Percentiles rank a stretch among this genome's conserved stretches.
Evolutionary conservation across 2,888 invertebrate species (phyloP).

Genomic region (Oeneis ivallda): DNA sequence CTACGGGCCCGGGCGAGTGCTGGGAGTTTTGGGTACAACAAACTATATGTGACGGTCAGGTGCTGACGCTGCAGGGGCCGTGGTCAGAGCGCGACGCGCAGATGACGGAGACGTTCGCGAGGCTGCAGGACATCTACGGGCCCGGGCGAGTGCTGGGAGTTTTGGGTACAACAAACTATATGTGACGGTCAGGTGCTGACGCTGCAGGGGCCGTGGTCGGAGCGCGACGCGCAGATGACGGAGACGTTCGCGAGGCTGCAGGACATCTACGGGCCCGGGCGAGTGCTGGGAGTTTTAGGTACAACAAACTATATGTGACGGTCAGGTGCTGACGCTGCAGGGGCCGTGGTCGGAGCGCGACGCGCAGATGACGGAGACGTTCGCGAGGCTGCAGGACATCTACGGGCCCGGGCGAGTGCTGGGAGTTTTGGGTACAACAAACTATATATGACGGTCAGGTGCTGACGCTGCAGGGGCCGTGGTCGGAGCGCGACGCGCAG

Average conservation of each 20-base stretch:
- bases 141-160: slow-evolving; percentile 81
- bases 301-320: slow-evolving; percentile 36
- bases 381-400: no score
- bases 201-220: slow-evolving; percentile 81
- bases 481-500: no score
- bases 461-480: no score
- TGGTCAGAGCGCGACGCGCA: slow-evolving; percentile 82
- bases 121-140: slow-evolving; percentile 82
- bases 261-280: slow-evolving; percentile 80
- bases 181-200: slow-evolving; percentile 50
- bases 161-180: slow-evolving; percentile 62
- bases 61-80: slow-evolving; percentile 78
- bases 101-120: slow-evolving; percentile 80
- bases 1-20: slow-evolving; percentile 80
- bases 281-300: slow-evolving; percentile 82
- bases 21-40: slow-evolving; percentile 78
- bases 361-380: no score
- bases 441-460: no score
- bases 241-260: slow-evolving; percentile 81
- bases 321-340: no score
- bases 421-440: no score
- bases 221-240: slow-evolving; percentile 82
- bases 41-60: background rate
- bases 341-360: no score
- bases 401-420: no score